A percentile compares a stretch with the other conserved stretches of the same genome.
phyloP scores from a whole-genome alignment of 2,113 vertebrate species.

The Alces alces region DNA sequence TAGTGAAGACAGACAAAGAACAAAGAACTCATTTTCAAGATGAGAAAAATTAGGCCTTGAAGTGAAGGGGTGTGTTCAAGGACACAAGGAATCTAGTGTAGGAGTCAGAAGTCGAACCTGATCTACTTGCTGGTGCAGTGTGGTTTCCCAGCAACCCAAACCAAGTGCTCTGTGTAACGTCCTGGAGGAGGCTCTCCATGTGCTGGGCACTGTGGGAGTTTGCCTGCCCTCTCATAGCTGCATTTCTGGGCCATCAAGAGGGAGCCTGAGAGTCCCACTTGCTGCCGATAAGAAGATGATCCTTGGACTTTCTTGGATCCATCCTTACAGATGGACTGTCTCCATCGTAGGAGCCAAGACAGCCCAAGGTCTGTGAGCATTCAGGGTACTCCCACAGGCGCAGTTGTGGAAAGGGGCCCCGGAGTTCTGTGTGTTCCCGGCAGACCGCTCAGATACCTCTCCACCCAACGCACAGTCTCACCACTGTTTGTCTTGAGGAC shows the following conservation, averaged over 20 bases:
- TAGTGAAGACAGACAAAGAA: slow-evolving; percentile 21
- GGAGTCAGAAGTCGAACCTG: background rate
- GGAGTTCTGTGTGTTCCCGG: background rate
- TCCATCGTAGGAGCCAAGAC: background rate
- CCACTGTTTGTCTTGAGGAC: background rate
- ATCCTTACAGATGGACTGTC: background rate
- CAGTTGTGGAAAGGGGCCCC: background rate
- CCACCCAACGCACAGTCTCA: background rate
- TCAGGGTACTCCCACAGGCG: too few species aligned
- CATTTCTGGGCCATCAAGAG: background rate
- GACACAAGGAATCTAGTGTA: background rate
- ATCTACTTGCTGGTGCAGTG: background rate
- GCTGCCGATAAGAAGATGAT: background rate
- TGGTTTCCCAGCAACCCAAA: background rate
- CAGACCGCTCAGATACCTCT: background rate
- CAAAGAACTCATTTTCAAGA: background rate
- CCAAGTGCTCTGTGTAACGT: background rate
- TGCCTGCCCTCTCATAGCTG: background rate
- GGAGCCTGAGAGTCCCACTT: background rate
- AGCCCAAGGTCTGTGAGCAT: background rate
- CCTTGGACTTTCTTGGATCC: background rate
- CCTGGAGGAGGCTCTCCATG: background rate
- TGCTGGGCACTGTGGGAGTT: background rate
- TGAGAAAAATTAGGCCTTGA: background rate
- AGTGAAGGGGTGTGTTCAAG: background rate